A percentile compares a stretch with the other conserved stretches of the same genome.
Evolutionary conservation across 2,113 vertebrate species (phyloP).

Genomic region (Mesocricetus auratus): DNA sequence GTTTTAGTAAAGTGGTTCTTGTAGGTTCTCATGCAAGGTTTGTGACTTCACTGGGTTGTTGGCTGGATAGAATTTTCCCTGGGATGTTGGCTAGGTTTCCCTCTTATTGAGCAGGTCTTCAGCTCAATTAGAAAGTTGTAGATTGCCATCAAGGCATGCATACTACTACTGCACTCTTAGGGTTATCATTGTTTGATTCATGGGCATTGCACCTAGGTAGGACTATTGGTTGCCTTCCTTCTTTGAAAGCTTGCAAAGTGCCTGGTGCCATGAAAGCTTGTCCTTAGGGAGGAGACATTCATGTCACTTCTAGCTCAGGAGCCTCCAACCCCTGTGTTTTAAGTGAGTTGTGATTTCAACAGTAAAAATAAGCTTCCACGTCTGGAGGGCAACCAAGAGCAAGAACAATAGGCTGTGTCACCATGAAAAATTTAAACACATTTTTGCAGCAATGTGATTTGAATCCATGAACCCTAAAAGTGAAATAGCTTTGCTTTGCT

Average conservation of each 20-base stretch:
- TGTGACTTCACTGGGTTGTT: not conserved
- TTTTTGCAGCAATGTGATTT: not conserved
- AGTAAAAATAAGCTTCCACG: not conserved
- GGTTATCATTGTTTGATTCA: not conserved
- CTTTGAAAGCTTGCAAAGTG: not conserved
- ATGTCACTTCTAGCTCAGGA: not conserved
- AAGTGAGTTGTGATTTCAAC: not conserved
- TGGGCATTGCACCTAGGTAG: not conserved
- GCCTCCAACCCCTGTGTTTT: not conserved
- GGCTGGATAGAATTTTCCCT: not conserved
- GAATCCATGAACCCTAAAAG: not conserved
- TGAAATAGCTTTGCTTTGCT: not conserved
- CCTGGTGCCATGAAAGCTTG: not conserved
- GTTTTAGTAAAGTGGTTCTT: not conserved
- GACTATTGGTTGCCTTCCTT: not conserved
- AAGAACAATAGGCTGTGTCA: not conserved
- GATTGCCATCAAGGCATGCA: not conserved
- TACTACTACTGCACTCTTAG: not conserved
- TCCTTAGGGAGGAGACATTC: not conserved
- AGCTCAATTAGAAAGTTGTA: not conserved
- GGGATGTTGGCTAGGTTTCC: not conserved
- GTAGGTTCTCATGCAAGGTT: not conserved
- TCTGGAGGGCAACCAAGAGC: not conserved
- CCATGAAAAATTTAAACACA: not conserved
- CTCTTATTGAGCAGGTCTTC: not conserved